These are phyloP conservation scores for Pomacea maculata DNA, from an alignment of 1,140 invertebrate genomes.

Conservation along the genomic window DNA sequence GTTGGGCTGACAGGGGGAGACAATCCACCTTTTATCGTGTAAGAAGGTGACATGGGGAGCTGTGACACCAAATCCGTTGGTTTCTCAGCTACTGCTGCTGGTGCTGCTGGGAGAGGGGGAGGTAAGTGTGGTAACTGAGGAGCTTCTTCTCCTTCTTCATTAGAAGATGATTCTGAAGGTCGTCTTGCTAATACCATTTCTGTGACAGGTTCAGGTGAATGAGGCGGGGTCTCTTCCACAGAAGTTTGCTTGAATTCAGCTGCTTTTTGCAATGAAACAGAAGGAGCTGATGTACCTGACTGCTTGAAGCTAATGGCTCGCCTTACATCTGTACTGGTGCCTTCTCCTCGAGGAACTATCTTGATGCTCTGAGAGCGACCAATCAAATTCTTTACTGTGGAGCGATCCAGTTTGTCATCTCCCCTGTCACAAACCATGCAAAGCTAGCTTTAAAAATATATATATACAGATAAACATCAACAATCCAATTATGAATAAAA, in stretches of 20 bases:
- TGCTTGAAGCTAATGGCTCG: slow-evolving; percentile 54
- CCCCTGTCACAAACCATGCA: slow-evolving; percentile 14
- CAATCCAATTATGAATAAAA: no score
- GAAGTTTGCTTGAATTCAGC: slow-evolving; percentile 45
- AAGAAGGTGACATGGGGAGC: slow-evolving; percentile 20
- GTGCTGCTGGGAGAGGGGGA: slow-evolving; percentile 33
- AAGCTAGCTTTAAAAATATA: no score
- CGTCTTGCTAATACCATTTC: no score
- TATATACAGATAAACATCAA: no score
- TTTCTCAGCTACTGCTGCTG: slow-evolving; percentile 8
- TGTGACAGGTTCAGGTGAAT: background rate
- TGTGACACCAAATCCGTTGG: background rate
- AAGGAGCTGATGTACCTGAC: slow-evolving; percentile 36
- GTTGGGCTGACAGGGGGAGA: slow-evolving; percentile 54
- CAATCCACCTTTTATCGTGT: slow-evolving; percentile 69
- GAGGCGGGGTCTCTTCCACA: background rate
- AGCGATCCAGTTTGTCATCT: slow-evolving; percentile 44
- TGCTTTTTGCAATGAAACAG: slow-evolving; percentile 53
- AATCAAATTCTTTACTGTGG: slow-evolving; percentile 54
- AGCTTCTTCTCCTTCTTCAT: slow-evolving; percentile 36
- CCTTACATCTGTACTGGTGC: slow-evolving; percentile 38
- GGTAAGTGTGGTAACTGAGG: slow-evolving; percentile 49
- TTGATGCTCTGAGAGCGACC: slow-evolving; percentile 58
- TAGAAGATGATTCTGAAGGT: background rate
- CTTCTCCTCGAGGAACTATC: slow-evolving; percentile 34